Evolutionary conservation across 2,797 vertebrate species (phyloP), one percentile per base, ranked within the genome.

Genomic region (Sebastolobus altivelis): DNA sequence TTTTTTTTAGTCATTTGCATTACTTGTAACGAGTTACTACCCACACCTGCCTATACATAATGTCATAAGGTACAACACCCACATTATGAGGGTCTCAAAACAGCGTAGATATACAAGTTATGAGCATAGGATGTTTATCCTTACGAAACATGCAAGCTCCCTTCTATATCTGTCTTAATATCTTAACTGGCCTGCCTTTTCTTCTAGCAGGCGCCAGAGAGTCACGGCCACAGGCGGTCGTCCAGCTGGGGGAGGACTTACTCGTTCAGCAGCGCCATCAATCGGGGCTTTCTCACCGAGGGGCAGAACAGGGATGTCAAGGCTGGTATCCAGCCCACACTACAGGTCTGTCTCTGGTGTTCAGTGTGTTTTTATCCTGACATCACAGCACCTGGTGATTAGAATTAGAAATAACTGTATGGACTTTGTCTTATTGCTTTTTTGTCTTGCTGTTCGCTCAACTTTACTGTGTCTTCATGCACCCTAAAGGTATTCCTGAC

Each of bases 201-300:
- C 69, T 38, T 75, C 55, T 61, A 20, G 0, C 81, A 96, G 95
- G 63, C 86, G 1, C 75, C 95, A 11, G 96, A 97, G 84, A 94
- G 85, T 75, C 96, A 93, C 0, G 96, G 97, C 16, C 99, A 99
- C 91, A 98, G 95, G 60, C 97, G 98, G 29, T 94, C 98, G 0
- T 99, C 98, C 78, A 99, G 99, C 84, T 99, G 98, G 99, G 98
- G 98, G 29, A 97, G 99, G 77, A 98, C 97, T 0, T 98, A 99
- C 83, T 99, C 99, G 5, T 99, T 99, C 89, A 99, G 97, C 75
- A 99, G 96, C 4, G 99, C 99, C 37, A 97, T 99, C 85, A 99
- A 79, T 93, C 95, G 97, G 75, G 98, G 98, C 8, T 98, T 97
- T 77, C 88, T 99, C 69, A 95, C 96, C 0, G 97, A 98, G 89